phyloP scores from a whole-genome alignment of 2,113 vertebrate genomes.

The Dendropsophus ebraccatus region DNA sequence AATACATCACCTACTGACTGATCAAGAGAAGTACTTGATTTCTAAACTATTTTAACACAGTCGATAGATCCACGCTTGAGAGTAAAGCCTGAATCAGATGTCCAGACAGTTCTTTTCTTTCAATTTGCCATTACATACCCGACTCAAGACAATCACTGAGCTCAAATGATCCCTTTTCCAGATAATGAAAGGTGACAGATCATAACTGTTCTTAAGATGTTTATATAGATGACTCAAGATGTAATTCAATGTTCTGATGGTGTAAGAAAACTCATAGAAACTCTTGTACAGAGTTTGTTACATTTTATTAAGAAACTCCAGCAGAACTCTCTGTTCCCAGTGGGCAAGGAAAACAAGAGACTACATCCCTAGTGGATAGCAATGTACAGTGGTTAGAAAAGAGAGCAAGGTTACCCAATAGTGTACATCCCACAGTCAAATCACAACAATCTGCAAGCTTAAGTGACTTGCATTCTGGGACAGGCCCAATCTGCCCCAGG shows the following conservation, averaged over 20 bases:
- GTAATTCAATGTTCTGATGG: neutral
- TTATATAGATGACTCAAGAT: neutral
- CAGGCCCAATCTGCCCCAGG: slow-evolving; percentile 30
- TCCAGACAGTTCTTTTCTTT: neutral
- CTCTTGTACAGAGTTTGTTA: neutral
- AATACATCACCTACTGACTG: neutral
- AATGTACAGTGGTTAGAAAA: slow-evolving; percentile 19
- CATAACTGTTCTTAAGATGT: neutral
- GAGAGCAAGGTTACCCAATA: slow-evolving; percentile 23
- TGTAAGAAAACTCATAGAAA: neutral
- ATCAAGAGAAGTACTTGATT: neutral
- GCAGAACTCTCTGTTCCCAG: slow-evolving; percentile 5
- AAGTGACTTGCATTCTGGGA: slow-evolving; percentile 29
- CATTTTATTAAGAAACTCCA: neutral
- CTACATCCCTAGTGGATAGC: slow-evolving; percentile 20
- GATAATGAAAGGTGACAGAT: slow-evolving; percentile 8
- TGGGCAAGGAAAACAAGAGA: neutral
- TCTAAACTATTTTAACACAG: neutral
- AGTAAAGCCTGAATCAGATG: neutral
- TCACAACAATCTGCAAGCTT: slow-evolving; percentile 22
- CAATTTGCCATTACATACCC: neutral
- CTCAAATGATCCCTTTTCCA: neutral
- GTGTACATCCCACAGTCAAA: slow-evolving; percentile 12
- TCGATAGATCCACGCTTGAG: neutral
- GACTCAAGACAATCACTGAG: neutral